phyloP scores from a whole-genome alignment of 2,888 invertebrate genomes.

The Cephus sareptanus region DNA sequence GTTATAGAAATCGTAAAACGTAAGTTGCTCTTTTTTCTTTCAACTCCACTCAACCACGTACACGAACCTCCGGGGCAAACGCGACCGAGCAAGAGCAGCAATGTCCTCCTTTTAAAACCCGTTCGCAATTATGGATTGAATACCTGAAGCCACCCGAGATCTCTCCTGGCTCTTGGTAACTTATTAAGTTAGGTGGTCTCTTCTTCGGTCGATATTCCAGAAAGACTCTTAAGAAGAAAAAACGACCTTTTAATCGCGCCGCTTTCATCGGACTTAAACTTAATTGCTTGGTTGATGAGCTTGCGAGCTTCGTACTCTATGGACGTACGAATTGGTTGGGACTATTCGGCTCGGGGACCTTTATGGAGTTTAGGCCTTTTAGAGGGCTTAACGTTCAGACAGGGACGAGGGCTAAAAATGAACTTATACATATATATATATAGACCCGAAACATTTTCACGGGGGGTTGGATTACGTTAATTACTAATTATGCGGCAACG shows the following conservation, averaged over 20 bases:
- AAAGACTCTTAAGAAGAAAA: not conserved
- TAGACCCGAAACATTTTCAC: not conserved
- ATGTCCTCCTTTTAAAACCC: slow-evolving; percentile 21
- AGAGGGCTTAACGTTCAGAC: not conserved
- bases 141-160: slow-evolving; percentile 10
- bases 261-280: not conserved
- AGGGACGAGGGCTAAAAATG: not conserved
- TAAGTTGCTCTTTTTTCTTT: not conserved
- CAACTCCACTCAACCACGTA: not conserved
- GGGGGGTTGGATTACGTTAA: slow-evolving; percentile 19
- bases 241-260: not conserved
- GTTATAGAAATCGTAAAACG: not conserved
- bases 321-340: not conserved
- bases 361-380: not conserved
- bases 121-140: slow-evolving; percentile 26
- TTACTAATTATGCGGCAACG: slow-evolving; percentile 21
- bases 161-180: not conserved
- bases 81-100: not conserved
- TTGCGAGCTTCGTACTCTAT: not conserved
- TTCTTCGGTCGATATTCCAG: not conserved
- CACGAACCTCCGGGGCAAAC: not conserved
- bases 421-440: not conserved
- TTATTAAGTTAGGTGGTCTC: not conserved
- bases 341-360: not conserved
- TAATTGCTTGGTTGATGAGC: not conserved